Evolutionary conservation across 1,140 invertebrate genomes (phyloP).

Genomic region (Apolygus lucorum): DNA sequence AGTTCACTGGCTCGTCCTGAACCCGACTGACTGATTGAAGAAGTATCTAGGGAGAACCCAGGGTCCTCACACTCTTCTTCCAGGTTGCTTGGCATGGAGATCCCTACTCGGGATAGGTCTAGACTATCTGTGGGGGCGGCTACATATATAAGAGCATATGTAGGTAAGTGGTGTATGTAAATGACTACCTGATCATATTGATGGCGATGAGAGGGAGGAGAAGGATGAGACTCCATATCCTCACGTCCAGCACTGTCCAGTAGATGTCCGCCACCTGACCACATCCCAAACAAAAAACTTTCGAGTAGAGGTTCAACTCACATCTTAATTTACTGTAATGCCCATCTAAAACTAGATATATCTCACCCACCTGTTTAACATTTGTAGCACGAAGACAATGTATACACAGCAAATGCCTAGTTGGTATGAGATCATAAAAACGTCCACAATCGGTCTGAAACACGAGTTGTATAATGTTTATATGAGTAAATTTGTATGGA

Average conservation of each 20-base stretch:
- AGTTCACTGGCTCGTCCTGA: no score
- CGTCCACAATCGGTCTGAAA: conserved; percentile 48
- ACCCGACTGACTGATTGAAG: no score
- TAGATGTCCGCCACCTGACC: conserved; percentile 43
- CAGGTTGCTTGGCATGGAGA: no score
- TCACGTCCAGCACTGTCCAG: conserved; percentile 37
- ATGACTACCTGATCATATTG: conserved; percentile 61
- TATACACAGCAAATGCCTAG: conserved; percentile 85
- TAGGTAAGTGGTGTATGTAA: no score
- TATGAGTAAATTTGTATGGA: conserved; percentile 4
- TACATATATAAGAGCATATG: no score
- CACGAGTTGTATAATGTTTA: no score
- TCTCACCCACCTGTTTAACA: conserved; percentile 52
- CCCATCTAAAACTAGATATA: no score
- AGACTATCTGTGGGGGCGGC: no score
- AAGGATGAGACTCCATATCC: conserved; percentile 51
- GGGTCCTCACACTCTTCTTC: no score
- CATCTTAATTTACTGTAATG: not conserved
- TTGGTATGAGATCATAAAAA: conserved; percentile 74
- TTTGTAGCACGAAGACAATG: conserved; percentile 74
- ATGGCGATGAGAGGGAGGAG: conserved; percentile 58
- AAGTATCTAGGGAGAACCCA: no score
- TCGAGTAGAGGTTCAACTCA: conserved; percentile 2
- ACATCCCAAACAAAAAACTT: not conserved
- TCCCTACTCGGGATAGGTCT: no score